A percentile compares a stretch with the other conserved stretches of the same genome.
Evolutionary conservation across 2,797 vertebrate species (phyloP).

Genomic region (Antrozous pallidus): DNA sequence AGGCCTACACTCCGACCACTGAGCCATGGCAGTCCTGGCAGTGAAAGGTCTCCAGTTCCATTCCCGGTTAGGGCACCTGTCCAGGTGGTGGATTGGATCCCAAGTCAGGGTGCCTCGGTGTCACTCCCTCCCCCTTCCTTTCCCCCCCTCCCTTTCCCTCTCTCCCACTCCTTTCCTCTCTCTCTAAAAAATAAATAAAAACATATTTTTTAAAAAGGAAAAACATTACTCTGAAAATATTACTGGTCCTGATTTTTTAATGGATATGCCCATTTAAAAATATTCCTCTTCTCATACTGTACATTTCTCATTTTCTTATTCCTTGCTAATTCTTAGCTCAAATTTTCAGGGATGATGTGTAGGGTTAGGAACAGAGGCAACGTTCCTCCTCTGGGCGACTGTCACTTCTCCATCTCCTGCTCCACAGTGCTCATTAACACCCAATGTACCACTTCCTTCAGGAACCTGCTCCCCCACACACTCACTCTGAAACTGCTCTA

Average conservation of each 20-base stretch:
- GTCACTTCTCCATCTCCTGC: neutral
- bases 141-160: too few relatives aligned
- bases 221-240: neutral
- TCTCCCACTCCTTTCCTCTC: too few relatives aligned
- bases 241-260: neutral
- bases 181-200: too few relatives aligned
- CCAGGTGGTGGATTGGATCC: too few relatives aligned
- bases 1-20: neutral
- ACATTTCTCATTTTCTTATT: neutral
- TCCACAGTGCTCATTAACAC: neutral
- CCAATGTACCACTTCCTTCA: neutral
- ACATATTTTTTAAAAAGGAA: too few relatives aligned
- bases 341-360: neutral
- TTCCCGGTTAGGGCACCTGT: too few relatives aligned
- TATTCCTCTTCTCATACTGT: neutral
- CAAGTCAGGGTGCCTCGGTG: too few relatives aligned
- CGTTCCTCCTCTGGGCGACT: neutral
- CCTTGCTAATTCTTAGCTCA: neutral
- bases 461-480: neutral
- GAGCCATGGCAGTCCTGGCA: neutral
- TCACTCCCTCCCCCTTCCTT: too few relatives aligned
- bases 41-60: too few relatives aligned
- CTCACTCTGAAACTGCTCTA: neutral
- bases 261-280: neutral
- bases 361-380: neutral